Evolutionary conservation across 2,797 vertebrate genomes (phyloP), one percentile per base, ranked within the genome.

Genomic region (Lithobates pipiens): DNA sequence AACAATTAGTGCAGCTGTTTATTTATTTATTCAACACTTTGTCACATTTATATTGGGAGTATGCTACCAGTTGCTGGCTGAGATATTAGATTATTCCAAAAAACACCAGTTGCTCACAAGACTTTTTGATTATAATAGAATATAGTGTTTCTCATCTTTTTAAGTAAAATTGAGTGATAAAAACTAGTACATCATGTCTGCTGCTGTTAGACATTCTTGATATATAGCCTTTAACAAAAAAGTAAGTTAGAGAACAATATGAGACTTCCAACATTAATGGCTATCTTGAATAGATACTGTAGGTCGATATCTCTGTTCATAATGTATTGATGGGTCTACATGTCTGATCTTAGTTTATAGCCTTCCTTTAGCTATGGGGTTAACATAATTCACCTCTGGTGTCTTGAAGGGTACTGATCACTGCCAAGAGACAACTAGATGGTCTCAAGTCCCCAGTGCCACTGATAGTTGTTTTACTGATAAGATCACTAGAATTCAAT

Each of bases 331-430:
- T 93, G 94, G 92, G 91, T 91, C 92, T 91, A 91, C 95, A 94
- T 96, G 94, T 91, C 93, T 95, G 94, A 95, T 95, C 91, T 86
- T 91, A 95, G 94, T 94, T 96, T 95, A 94, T 89, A 92, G 91
- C 90, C 91, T 89, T 90, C 89, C 95, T 96, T 96, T 94, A 93
- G 95, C 91, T 91, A 90, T 74, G 90, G 93, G 95, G 95, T 94
- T 95, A 95, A 95, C 94, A 90, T 95, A 90, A 90, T 88, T 90
- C 88, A 92, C 93, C 93, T 93, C 54, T 44, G 92, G 91, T 94
- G 93, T 96, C 95, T 94, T 93, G 91, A 90, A 21, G 81, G 88
- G 91, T 88, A 88, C 81, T 91, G 94, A 94, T 95, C 90, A 88
- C 92, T 88, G 90, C 92, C 91, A 92, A 92, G 92, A 95, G 95